Base-by-base conservation (phyloP, 2,113 vertebrate species). In the Cheirogaleus medius region DNA sequence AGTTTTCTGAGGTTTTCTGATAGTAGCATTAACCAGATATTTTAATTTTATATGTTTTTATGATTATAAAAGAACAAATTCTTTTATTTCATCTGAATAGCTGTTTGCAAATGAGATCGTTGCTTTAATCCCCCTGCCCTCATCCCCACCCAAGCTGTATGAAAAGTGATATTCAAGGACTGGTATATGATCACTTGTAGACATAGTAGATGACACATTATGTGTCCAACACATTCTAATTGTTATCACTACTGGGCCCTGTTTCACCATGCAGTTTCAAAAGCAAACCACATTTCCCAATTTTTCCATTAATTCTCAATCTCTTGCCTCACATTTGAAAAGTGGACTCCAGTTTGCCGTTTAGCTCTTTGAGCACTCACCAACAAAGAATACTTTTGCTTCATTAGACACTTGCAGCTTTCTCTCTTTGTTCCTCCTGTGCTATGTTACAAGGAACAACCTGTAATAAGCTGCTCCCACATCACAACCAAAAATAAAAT, bases 401-500 rank as follows among this genome's bases (percentile, higher is more conserved):
- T 95, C 90, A 85, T 94, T 89, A 96, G 81, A 95, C 29, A 89
- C 54, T 89, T 27, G 20, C 42, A 66, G 47, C 42, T 85, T 93
- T 94, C 80, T 81, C 34, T 69, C 71, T 84, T 97, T 95, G 83
- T 87, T 96, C 97, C 54, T 66, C 34, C 58, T 96, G 90, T 97
- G 69, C 90, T 95, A 29, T 93, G 71, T 74, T 90, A 71, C 83
- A 96, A 95, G 95, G 97, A 97, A 98, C 96, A 98, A 97, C 91
- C 96, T 97, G 95, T 97, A 95, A 97, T 97, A 96, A 97, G 56
- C 90, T 97, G 81, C 68, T 97, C 97, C 97, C 97, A 98, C 97
- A 96, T 97, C 34, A 85, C 34, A 74, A 97, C 97, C 95, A 98
- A 97, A 97, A 98, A 98, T 98, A 97, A 98, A 97, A 96, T 95